These are phyloP conservation scores for Taxidea taxus DNA, from an alignment of 2,113 vertebrate genomes.

Conservation along the genomic window DNA sequence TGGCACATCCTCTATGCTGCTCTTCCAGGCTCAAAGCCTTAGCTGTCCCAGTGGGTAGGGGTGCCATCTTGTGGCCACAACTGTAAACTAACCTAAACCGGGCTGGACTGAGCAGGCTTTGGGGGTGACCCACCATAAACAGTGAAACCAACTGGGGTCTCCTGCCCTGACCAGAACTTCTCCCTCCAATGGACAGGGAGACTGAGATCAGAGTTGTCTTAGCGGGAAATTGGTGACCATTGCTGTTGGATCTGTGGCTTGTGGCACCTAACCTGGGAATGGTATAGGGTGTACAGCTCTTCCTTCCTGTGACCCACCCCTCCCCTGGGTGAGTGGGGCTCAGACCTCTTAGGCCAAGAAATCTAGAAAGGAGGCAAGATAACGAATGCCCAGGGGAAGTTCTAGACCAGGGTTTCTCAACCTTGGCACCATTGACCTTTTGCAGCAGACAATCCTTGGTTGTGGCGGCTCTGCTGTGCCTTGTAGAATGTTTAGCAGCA, in stretches of 20 bases:
- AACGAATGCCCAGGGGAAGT: background rate
- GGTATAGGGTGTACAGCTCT: background rate
- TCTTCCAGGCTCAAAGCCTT: background rate
- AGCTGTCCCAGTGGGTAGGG: conserved; percentile 21
- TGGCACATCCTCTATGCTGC: background rate
- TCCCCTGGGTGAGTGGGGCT: too few relatives aligned
- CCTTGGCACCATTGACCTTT: background rate
- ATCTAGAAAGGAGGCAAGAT: background rate
- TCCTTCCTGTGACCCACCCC: background rate
- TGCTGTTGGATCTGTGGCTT: background rate
- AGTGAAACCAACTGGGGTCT: background rate
- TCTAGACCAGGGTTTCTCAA: background rate
- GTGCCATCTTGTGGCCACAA: conserved; percentile 71
- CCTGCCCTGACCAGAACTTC: background rate
- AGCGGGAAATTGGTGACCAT: background rate
- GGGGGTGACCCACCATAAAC: background rate
- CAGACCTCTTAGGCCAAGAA: background rate
- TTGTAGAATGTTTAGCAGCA: background rate
- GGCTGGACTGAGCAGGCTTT: background rate
- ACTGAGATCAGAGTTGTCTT: background rate
- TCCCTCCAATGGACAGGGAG: background rate
- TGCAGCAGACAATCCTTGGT: background rate
- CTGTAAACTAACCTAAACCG: background rate
- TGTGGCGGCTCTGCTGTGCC: background rate
- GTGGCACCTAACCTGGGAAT: background rate